Evolutionary conservation across 2,888 invertebrate species (phyloP), one percentile per base, ranked within the genome.

Genomic region (Drosophila atroscutellata): DNA sequence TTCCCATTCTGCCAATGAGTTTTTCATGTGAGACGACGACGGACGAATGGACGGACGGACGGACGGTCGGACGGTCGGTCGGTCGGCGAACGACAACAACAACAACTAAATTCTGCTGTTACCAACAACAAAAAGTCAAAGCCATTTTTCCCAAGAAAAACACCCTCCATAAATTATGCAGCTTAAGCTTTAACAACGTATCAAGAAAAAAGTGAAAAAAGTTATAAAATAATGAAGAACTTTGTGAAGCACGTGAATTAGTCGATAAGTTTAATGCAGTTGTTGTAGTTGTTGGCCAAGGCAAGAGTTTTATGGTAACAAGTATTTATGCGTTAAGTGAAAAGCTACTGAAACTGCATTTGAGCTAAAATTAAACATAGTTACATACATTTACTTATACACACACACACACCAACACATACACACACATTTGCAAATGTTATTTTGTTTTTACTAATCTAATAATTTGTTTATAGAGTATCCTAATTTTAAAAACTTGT

Each of bases 1-100:
- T 92, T 96, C 96, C 84, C 95, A 96, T 95, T 96, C 96, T 93
- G 96, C 96, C 81, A 95, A 95, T 94, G 96, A 96, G 94, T 96
- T 96, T 94, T 96, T 96, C 92, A 96, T 96, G 96, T 96, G 95
- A 96, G 74, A 80, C 54, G 39, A 37, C 69, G 74, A 58, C 70
- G 36, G 18, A 36, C 37, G 37, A 30, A 36, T 36, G n/a, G 42
- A 13, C 42, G 42, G 42, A 20, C 28, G 28, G 28, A 7, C 20
- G 20, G 42, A 13, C n/a, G 42, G 42, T 20, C 42, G 42, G 34
- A 20, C 28, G 28, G 28, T 1, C 20, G 20, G 42, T 6, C n/a
- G 42, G 42, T 20, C 42, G 42, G 34, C 55, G 66, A 50, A 55
- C 64, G 58, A 60, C 57, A 56, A 56, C 34, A 56, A 56, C 34